Conservation (phyloP, 2,113 vertebrate species). For the Furnarius figulus region DNA sequence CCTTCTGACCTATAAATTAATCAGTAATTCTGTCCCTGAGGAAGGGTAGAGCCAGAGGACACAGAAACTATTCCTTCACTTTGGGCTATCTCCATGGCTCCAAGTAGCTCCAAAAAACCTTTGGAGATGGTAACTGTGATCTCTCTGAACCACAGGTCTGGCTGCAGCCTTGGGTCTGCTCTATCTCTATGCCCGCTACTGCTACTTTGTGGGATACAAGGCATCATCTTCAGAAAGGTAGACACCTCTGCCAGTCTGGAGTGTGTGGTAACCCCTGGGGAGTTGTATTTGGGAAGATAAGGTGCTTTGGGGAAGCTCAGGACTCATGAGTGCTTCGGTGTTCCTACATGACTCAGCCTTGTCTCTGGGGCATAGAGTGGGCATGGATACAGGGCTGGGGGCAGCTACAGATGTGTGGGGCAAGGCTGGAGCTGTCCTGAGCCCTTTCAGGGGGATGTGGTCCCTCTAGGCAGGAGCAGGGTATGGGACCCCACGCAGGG, state of each 20-base stretch:
- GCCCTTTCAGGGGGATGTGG: rapidly evolving
- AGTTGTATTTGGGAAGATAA: background rate
- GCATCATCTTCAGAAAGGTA: slow-evolving; percentile 81
- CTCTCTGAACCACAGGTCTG: slow-evolving; percentile 62
- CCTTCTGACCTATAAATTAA: background rate
- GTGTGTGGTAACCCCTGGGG: background rate
- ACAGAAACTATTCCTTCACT: background rate
- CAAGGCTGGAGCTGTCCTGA: background rate
- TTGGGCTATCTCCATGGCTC: background rate
- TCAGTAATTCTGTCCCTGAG: background rate
- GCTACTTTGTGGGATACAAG: slow-evolving; percentile 86
- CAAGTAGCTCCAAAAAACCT: background rate
- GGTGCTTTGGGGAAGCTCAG: background rate
- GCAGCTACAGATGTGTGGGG: rapidly evolving
- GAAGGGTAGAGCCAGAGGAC: background rate
- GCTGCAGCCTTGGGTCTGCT: slow-evolving; percentile 81
- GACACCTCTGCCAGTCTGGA: background rate
- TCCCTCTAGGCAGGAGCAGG: background rate
- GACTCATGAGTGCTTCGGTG: background rate
- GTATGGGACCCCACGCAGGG: rapidly evolving
- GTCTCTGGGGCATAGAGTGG: rapidly evolving
- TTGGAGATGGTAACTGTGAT: background rate
- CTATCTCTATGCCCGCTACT: slow-evolving; percentile 81
- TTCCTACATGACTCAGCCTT: background rate
- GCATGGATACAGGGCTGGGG: background rate